Conservation (phyloP, 2,797 vertebrate species). For the Knipowitschia caucasica region DNA sequence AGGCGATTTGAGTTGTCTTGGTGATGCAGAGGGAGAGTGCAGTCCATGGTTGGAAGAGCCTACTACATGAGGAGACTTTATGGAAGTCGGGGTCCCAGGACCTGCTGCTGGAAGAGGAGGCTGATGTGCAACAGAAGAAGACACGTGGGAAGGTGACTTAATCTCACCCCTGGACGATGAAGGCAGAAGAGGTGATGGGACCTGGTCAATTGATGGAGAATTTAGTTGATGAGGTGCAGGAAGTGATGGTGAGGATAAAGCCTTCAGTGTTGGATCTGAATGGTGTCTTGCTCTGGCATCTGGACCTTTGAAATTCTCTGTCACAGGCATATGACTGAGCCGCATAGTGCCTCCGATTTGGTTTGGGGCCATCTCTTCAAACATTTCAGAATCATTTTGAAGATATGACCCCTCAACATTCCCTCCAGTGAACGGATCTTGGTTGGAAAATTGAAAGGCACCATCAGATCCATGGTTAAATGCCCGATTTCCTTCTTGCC, state of each 20-base stretch:
- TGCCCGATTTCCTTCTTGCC: slow-evolving; percentile 78
- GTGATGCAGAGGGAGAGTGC: slow-evolving; percentile 88
- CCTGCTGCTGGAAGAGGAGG: slow-evolving; percentile 68
- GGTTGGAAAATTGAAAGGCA: slow-evolving; percentile 79
- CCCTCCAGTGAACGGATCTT: slow-evolving; percentile 81
- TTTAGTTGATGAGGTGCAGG: slow-evolving; percentile 84
- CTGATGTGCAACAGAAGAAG: slow-evolving; percentile 73
- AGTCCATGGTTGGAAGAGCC: slow-evolving; percentile 83
- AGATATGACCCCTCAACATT: slow-evolving; percentile 80
- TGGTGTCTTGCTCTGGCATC: slow-evolving; percentile 81
- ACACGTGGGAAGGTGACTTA: slow-evolving; percentile 90
- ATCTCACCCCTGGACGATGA: slow-evolving; percentile 89
- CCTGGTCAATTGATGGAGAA: slow-evolving; percentile 89
- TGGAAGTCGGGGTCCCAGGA: slow-evolving; percentile 76
- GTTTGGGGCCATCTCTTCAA: slow-evolving; percentile 81
- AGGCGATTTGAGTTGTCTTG: slow-evolving; percentile 90
- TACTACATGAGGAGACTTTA: slow-evolving; percentile 90
- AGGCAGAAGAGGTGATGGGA: slow-evolving; percentile 85
- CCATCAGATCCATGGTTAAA: slow-evolving; percentile 78
- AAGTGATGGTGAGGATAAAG: slow-evolving; percentile 86
- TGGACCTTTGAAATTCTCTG: slow-evolving; percentile 74
- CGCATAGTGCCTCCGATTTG: slow-evolving; percentile 80
- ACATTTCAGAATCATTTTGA: slow-evolving; percentile 84
- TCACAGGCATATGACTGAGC: slow-evolving; percentile 90
- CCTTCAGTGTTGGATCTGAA: slow-evolving; percentile 85